phyloP scores from a whole-genome alignment of 1,140 invertebrate genomes.

The Drosophila bocki region DNA sequence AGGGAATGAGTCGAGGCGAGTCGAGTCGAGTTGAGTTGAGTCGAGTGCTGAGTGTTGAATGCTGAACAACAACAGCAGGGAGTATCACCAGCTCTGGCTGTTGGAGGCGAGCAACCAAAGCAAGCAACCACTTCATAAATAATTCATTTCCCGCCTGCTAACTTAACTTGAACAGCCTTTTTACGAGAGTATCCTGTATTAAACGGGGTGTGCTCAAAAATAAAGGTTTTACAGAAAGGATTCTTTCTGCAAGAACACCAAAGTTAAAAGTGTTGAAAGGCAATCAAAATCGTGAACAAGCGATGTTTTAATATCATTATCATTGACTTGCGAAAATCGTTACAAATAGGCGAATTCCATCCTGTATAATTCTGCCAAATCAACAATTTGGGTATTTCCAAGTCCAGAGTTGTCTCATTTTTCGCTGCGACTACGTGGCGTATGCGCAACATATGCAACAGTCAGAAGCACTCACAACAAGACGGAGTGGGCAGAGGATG shows the following conservation, averaged over 20 bases:
- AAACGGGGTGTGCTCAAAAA: constrained; percentile 26
- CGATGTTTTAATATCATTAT: too few relatives aligned
- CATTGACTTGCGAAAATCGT: too few relatives aligned
- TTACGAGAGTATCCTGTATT: constrained; percentile 35
- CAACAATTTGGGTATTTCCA: constrained; percentile 15
- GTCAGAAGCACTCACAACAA: constrained; percentile 23
- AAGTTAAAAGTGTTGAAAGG: neutral
- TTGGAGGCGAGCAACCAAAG: constrained; percentile 48
- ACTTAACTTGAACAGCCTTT: constrained; percentile 76
- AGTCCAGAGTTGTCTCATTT: constrained; percentile 26
- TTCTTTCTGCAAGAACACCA: too few relatives aligned
- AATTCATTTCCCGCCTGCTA: constrained; percentile 83
- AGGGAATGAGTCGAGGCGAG: constrained; percentile 25
- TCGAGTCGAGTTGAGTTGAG: constrained; percentile 32
- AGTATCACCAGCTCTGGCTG: constrained; percentile 25
- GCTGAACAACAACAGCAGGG: constrained; percentile 54
- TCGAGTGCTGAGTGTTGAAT: constrained; percentile 55
- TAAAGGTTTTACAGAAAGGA: neutral
- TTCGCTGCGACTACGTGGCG: constrained; percentile 58
- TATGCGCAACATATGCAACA: constrained; percentile 80
- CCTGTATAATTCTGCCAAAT: neutral
- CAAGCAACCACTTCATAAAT: constrained; percentile 84
- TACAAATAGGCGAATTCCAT: neutral
- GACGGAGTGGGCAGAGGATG: constrained; percentile 18
- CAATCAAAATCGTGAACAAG: neutral